Base-by-base conservation (phyloP, 2,113 vertebrate genomes). In the Rhizomys pruinosus region DNA sequence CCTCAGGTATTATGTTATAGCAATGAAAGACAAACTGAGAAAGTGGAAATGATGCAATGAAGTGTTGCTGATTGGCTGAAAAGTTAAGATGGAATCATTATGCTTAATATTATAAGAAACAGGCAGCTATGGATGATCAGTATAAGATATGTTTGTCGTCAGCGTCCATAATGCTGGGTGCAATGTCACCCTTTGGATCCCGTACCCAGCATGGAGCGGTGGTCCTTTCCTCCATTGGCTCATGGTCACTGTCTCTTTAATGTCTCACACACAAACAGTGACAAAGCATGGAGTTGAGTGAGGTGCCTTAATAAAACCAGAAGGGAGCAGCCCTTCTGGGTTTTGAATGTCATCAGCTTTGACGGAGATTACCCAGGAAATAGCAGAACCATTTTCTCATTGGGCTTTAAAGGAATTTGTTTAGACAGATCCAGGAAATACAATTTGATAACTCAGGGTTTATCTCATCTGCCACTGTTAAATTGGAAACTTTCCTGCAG, bases 391-490 rank as follows among this genome's bases (percentile, higher is more conserved):
- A 69, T 90, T 94, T 95, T 85, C 91, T 93, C 79, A 15, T 85
- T 19, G 52, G 74, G 27, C 66, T 92, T 81, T 92, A 25, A 78
- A 47, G 23, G 92, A 92, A 90, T 78, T 82, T 94, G 74, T 93
- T 92, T 90, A 85, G 91, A 93, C 74, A 92, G 85, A 94, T 77
- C 47, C 42, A 69, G 85, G 89, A 96, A 96, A 94, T 42, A 86
- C 23, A 61, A 57, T 94, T 82, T 86, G 96, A 90, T 87, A 86
- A 90, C 61, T 93, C 20, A 1, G 85, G 73, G 52, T 91, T 95
- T 96, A 90, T 93, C 91, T 93, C 71, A 88, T 59, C 91, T 86
- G 78, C 92, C 42, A 7, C 82, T 94, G 96, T 90, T 95, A 96
- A 90, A 92, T 3, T 87, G 84, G 68, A 92, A 88, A 88, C 63